These are phyloP conservation scores for Altica lythri DNA, from an alignment of 2,888 invertebrate genomes.

Conservation along the genomic window DNA sequence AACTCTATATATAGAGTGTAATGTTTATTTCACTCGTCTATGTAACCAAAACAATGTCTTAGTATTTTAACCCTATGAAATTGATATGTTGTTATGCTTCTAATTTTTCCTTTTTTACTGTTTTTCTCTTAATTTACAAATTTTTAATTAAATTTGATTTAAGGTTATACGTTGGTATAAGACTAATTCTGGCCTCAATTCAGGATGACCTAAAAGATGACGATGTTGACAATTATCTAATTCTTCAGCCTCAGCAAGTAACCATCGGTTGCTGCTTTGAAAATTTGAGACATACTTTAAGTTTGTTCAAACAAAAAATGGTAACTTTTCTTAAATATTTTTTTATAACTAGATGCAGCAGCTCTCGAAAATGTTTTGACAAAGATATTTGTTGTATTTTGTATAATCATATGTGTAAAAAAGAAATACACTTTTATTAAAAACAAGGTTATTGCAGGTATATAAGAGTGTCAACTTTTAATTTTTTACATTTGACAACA, in stretches of 20 bases:
- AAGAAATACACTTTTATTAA: too few species aligned
- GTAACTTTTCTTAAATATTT: constrained; percentile 21
- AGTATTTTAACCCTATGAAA: too few species aligned
- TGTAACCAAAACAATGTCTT: too few species aligned
- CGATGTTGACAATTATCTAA: constrained; percentile 8
- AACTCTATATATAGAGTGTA: background rate
- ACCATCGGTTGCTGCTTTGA: constrained; percentile 34
- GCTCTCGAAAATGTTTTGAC: too few species aligned
- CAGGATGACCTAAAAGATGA: constrained; percentile 11
- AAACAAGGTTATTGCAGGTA: too few species aligned
- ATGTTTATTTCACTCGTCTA: too few species aligned
- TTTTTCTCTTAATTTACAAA: background rate
- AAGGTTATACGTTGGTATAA: constrained; percentile 36
- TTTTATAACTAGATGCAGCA: too few species aligned
- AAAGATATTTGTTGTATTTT: too few species aligned
- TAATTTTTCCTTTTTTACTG: background rate
- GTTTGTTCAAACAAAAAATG: constrained; percentile 9
- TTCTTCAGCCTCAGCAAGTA: constrained; percentile 30
- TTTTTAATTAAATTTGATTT: constrained; percentile 6
- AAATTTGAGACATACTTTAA: constrained; percentile 28
- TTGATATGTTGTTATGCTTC: too few species aligned
- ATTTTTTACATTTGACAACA: too few species aligned
- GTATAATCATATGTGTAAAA: too few species aligned
- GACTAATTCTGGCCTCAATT: constrained; percentile 26
- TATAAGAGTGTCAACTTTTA: too few species aligned